A percentile compares a stretch with the other conserved stretches of the same genome.
Evolutionary conservation across 2,113 vertebrate genomes (phyloP).

Genomic region (Cichladusa arquata): DNA sequence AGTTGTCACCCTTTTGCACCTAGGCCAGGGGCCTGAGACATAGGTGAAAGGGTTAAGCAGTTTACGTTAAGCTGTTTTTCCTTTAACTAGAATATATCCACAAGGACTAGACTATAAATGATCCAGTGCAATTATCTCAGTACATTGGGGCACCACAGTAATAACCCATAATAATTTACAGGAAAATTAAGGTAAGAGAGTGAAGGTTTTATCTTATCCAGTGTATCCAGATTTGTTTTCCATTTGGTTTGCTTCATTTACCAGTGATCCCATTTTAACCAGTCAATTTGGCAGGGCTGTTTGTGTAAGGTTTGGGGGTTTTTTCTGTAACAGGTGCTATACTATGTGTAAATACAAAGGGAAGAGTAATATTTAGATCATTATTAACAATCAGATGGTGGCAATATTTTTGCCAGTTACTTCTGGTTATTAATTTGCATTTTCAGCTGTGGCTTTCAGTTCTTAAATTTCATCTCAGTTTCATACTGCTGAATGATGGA

Average conservation of each 20-base stretch:
- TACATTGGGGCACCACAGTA: conserved; percentile 15
- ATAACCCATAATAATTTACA: conserved; percentile 21
- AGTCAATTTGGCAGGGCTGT: conserved; percentile 31
- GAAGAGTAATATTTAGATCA: conserved; percentile 15
- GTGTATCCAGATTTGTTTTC: conserved; percentile 42
- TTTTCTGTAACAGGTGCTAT: conserved; percentile 75
- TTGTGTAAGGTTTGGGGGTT: conserved; percentile 36
- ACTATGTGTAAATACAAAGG: conserved; percentile 70
- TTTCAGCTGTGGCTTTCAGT: conserved; percentile 47
- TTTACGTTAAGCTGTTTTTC: conserved; percentile 70
- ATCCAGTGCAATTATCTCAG: conserved; percentile 45
- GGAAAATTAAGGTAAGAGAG: conserved; percentile 46
- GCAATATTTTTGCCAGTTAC: conserved; percentile 61
- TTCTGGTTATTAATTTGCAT: conserved; percentile 41
- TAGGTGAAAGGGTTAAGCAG: conserved; percentile 49
- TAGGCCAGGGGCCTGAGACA: neutral
- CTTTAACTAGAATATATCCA: conserved; percentile 56
- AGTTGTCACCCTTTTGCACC: conserved; percentile 16
- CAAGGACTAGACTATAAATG: conserved; percentile 20
- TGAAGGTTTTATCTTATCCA: conserved; percentile 48
- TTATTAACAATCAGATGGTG: conserved; percentile 51
- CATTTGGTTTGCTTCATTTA: conserved; percentile 31
- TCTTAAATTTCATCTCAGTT: conserved; percentile 48
- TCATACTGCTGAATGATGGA: conserved; percentile 23
- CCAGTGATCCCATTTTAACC: conserved; percentile 55